phyloP scores from a whole-genome alignment of 2,797 vertebrate species.

The Labroides dimidiatus region DNA sequence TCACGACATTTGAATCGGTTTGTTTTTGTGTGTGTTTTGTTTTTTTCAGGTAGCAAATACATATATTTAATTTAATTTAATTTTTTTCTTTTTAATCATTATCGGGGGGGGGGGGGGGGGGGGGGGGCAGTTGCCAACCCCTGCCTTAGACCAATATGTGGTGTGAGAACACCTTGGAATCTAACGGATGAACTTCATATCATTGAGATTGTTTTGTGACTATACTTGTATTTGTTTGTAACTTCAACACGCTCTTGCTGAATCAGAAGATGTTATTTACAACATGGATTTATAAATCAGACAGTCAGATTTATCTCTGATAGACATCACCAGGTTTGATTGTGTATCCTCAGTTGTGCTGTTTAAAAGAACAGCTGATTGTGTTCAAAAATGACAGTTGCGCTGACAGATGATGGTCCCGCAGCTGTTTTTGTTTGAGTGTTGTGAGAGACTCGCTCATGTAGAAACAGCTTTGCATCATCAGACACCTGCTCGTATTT shows the following conservation, averaged over 20 bases:
- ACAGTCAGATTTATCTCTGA: not conserved
- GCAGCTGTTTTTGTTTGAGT: conserved; percentile 25
- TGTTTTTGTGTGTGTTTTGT: no score
- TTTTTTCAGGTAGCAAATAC: no score
- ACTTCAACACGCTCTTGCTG: no score
- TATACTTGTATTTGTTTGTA: no score
- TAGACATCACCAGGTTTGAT: not conserved
- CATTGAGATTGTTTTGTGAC: not conserved
- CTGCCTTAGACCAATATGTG: not conserved
- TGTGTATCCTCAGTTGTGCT: conserved; percentile 21
- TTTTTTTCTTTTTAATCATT: no score
- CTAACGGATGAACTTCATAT: conserved; percentile 4
- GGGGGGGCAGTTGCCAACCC: no score
- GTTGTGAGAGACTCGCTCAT: conserved; percentile 15
- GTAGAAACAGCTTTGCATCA: conserved; percentile 1
- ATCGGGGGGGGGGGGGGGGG: no score
- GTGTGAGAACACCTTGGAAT: conserved; percentile 5
- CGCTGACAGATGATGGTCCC: conserved; percentile 14
- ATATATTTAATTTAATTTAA: no score
- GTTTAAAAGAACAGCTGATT: conserved; percentile 33
- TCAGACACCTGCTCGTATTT: not conserved
- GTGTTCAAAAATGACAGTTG: conserved; percentile 24
- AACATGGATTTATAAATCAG: not conserved
- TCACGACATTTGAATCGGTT: no score
- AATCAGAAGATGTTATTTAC: not conserved